Percentiles rank a stretch among this genome's conserved stretches.
These are phyloP conservation scores for Onychostoma macrolepis DNA, from an alignment of 2,113 vertebrate species.

Conservation along the genomic window DNA sequence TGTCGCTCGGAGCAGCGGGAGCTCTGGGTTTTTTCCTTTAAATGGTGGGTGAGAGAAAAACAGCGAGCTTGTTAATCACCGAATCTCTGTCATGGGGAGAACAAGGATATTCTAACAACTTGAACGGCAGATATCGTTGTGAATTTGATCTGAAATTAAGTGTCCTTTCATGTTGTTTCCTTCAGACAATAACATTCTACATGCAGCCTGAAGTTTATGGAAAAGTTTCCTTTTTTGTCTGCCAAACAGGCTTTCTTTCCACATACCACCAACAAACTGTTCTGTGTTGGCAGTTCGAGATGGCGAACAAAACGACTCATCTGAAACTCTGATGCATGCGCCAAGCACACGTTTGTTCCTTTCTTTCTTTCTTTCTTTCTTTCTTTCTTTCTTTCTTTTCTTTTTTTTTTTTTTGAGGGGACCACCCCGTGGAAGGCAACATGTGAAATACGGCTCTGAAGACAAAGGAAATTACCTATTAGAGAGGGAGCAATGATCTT, in stretches of 20 bases:
- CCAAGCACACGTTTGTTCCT: constrained; percentile 60
- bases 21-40: constrained; percentile 70
- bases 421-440: constrained; percentile 69
- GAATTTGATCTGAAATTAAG: constrained; percentile 44
- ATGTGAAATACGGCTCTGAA: constrained; percentile 69
- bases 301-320: constrained; percentile 65
- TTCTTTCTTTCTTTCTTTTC: constrained; percentile 1
- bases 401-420: constrained; percentile 39
- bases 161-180: constrained; percentile 40
- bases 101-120: constrained; percentile 78
- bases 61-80: constrained; percentile 80
- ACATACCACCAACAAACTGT: constrained; percentile 62
- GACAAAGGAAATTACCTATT: constrained; percentile 79
- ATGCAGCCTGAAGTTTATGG: constrained; percentile 30
- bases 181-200: constrained; percentile 42
- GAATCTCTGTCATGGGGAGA: constrained; percentile 76
- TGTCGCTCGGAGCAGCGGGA: constrained; percentile 75
- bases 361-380: constrained; percentile 47
- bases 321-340: constrained; percentile 56
- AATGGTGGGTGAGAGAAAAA: constrained; percentile 69
- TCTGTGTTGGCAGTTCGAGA: constrained; percentile 60
- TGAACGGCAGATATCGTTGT: constrained; percentile 63
- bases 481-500: constrained; percentile 73
- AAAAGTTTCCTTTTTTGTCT: constrained; percentile 49
- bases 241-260: constrained; percentile 50